Percentiles rank a stretch among this genome's conserved stretches.
These are phyloP conservation scores for Neopipo cinnamomea DNA, from an alignment of 2,113 vertebrate genomes.

Conservation along the genomic window DNA sequence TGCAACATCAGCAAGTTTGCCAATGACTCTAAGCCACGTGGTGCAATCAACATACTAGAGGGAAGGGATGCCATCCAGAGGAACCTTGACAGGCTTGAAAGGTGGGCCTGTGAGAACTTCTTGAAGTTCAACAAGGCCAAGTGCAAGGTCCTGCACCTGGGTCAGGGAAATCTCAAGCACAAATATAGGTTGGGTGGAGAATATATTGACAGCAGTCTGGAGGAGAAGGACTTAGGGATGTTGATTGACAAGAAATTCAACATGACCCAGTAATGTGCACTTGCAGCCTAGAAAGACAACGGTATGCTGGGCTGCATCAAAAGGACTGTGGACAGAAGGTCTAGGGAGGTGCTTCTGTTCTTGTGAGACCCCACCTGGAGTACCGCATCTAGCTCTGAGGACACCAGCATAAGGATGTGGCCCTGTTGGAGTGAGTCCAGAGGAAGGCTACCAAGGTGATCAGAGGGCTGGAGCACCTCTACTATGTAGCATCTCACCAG, in stretches of 20 bases:
- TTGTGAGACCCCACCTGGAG: background rate
- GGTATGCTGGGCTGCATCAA: background rate
- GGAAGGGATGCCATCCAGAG: background rate
- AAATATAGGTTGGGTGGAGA: background rate
- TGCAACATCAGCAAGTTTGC: background rate
- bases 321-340: background rate
- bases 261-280: background rate
- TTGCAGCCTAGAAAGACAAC: background rate
- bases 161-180: accelerated
- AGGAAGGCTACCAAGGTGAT: background rate
- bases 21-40: background rate
- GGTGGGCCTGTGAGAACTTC: background rate
- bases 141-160: background rate
- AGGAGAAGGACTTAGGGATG: background rate
- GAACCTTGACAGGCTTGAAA: accelerated
- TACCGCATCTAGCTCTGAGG: background rate
- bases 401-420: background rate
- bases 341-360: too few species aligned
- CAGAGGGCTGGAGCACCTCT: background rate
- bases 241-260: background rate
- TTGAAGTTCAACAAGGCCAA: background rate
- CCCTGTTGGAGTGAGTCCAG: accelerated
- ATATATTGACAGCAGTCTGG: background rate
- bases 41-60: accelerated
- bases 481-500: background rate